Base-by-base conservation (phyloP, 1,140 invertebrate species). In the Cydia fagiglandana region DNA sequence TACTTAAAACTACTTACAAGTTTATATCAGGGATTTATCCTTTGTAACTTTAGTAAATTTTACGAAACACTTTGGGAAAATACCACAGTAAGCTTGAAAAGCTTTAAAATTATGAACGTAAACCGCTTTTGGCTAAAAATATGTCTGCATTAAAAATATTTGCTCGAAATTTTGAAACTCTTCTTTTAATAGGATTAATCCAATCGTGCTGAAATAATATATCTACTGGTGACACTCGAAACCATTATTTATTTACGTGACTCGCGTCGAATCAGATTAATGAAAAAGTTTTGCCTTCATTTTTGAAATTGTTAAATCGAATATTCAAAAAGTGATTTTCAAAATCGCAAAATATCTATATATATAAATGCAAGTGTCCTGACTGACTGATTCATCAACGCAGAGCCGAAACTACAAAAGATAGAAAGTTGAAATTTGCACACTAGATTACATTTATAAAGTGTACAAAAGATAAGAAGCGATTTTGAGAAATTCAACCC, bases 101-200 rank as follows among this genome's bases (percentile, higher is more conserved):
- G 24, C 64, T 34, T 15, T 12, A n/a, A 68, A 68, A 13, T 56
- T 34, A 68, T n/a, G 24, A 68, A 30, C 64, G 15, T 34, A 30
- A n/a, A n/a, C 64, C 64, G 64, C 64, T 68, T 68, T 68, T 38
- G 64, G 28, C 17, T 38, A 15, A 34, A 28, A 34, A 34, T 68
- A 34, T 68, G 64, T n/a, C 64, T n/a, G 64, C 15, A 68, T 68
- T 68, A 17, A 34, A 68, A 34, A 34, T 68, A 68, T 68, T 34
- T 7, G 7, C 64, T 2, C 20, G 53, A n/a, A 56, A 17, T 17
- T 17, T 13, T n/a, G 15, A 17, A 56, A n/a, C 6, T 56, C 4
- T n/a, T n/a, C 4, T 53, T 53, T 53, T 56, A 13, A 56, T 17
- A 56, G 53, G 53, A 56, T 56, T 56, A 56, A 17, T 24, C 53